A percentile compares a stretch with the other conserved stretches of the same genome.
phyloP scores from a whole-genome alignment of 2,888 invertebrate genomes.

The Xestobium rufovillosum region DNA sequence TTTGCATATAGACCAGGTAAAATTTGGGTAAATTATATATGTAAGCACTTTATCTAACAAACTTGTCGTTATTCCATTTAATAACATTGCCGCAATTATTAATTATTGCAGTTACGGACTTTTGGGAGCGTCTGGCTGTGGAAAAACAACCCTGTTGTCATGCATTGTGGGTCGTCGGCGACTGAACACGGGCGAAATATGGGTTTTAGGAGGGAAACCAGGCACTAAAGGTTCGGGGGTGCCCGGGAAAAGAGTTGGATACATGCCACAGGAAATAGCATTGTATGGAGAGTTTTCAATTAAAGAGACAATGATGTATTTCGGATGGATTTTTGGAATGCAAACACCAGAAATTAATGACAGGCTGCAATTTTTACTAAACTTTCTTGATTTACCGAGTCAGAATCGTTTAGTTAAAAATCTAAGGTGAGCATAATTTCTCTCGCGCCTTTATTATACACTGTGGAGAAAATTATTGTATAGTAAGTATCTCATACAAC shows the following conservation, averaged over 20 bases:
- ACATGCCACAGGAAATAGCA: constrained; percentile 93
- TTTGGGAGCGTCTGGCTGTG: constrained; percentile 91
- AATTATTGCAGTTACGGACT: constrained; percentile 82
- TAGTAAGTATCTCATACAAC: no score
- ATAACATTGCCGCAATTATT: no score
- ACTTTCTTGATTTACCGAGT: constrained; percentile 85
- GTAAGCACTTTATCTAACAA: no score
- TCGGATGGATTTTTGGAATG: constrained; percentile 95
- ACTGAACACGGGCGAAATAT: constrained; percentile 80
- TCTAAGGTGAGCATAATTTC: constrained; percentile 49
- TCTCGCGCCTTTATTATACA: no score
- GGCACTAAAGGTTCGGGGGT: constrained; percentile 85
- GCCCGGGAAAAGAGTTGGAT: constrained; percentile 91
- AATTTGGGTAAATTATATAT: no score
- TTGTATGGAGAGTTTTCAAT: constrained; percentile 89
- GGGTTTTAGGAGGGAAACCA: constrained; percentile 84
- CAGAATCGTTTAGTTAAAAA: constrained; percentile 74
- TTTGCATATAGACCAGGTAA: no score
- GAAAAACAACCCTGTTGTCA: constrained; percentile 90
- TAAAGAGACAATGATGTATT: constrained; percentile 92
- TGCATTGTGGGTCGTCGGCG: constrained; percentile 85
- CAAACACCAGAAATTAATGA: constrained; percentile 70
- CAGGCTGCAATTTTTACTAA: constrained; percentile 75
- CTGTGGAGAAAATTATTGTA: no score
- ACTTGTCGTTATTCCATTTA: no score